Base-by-base conservation (phyloP, 2,888 invertebrate species). In the Morpho achilles region DNA sequence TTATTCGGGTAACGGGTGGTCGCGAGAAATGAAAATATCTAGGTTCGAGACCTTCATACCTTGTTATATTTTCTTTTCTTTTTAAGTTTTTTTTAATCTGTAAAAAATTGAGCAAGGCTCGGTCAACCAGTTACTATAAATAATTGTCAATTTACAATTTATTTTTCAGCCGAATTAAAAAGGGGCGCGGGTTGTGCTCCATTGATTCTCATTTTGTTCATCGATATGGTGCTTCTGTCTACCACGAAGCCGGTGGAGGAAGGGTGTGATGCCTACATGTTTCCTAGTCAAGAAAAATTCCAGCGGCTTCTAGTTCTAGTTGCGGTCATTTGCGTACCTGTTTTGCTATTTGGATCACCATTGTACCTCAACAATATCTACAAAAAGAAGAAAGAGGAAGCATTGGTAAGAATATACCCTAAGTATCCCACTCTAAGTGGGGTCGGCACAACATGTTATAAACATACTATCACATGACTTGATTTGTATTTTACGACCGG, bases 301-400 rank as follows among this genome's bases (percentile, higher is more conserved):
- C 96, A 97, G 76, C 81, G 71, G n/a, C 58, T 83, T 5, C 82
- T 95, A 39, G 80, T 96, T 3, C 10, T 91, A 1, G 61, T 92
- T 0, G 92, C 94, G 0, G 55, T 95, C 0, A 1, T 91, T 0
- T 94, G 94, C 74, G 88, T 97, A 3, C 96, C 96, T 0, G 79
- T 95, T 16, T 91, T 97, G 91, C 85, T 97, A 16, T 78, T 96
- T 4, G 94, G 95, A 4, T 94, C 95, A 69, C 97, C 97, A 0
- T 65, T 95, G 10, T 91, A 93, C 65, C 78, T 85, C 2, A 23
- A 66, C 7, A 58, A 2, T 0, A 0, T 8, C 0, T 74, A 80
- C 56, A 73, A 69, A n/a, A 69, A 61, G 51, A 73, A 70, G 61
- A 74, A 56, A 49, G 50, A 56, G 5, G 56, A 57, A 8, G 63